These are phyloP conservation scores for Microctonus hyperodae DNA, from an alignment of 2,888 invertebrate species.

Conservation along the genomic window DNA sequence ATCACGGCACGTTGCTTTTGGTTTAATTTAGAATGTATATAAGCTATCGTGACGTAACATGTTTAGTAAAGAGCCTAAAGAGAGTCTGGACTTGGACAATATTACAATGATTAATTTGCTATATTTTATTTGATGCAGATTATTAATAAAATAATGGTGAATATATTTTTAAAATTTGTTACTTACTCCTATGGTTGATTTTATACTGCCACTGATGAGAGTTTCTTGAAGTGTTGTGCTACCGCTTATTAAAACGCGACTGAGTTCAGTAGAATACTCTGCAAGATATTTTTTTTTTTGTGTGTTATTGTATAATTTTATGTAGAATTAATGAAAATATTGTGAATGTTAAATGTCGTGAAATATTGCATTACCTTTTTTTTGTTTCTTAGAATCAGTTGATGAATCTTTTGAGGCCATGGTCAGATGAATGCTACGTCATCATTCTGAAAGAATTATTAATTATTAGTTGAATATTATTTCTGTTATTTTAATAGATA, in stretches of 20 bases:
- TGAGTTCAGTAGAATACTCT: constrained; percentile 51
- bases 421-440: constrained; percentile 48
- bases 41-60: constrained; percentile 50
- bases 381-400: constrained; percentile 47
- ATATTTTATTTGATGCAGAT: not conserved
- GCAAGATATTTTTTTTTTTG: constrained; percentile 1
- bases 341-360: not conserved
- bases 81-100: not conserved
- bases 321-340: constrained; percentile 2
- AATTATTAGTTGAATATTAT: not conserved
- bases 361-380: constrained; percentile 47
- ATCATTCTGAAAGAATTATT: constrained; percentile 50
- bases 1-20: constrained; percentile 48
- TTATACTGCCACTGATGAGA: constrained; percentile 39
- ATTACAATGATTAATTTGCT: not conserved
- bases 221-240: constrained; percentile 45
- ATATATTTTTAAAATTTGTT: not conserved
- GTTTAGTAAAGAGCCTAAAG: constrained; percentile 41
- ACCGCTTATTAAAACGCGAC: constrained; percentile 46
- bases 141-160: no score
- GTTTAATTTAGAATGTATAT: constrained; percentile 53
- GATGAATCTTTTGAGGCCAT: constrained; percentile 52
- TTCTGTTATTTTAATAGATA: no score
- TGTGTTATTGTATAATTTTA: not conserved
- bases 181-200: constrained; percentile 42